These are phyloP conservation scores for Oreotrochilus melanogaster DNA, from an alignment of 2,113 vertebrate species.

Conservation along the genomic window DNA sequence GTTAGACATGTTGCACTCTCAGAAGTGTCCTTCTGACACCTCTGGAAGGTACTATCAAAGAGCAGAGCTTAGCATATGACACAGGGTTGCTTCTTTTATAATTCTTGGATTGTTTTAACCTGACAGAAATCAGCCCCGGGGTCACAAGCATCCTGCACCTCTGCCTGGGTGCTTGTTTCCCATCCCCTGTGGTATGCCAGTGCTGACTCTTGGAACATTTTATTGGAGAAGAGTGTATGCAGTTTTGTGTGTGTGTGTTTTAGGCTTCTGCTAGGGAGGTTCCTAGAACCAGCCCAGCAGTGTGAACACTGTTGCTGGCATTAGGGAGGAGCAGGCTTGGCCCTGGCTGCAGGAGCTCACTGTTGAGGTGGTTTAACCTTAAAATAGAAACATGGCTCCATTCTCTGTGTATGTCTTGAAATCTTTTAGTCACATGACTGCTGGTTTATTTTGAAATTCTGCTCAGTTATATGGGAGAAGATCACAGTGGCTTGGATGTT, in stretches of 20 bases:
- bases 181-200: neutral
- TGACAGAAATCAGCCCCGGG: neutral
- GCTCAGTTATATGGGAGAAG: neutral
- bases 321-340: neutral
- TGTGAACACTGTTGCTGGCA: neutral
- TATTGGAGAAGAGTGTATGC: neutral
- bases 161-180: neutral
- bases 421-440: neutral
- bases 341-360: neutral
- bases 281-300: neutral
- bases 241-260: neutral
- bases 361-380: neutral
- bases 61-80: neutral
- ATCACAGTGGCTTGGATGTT: neutral
- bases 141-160: neutral
- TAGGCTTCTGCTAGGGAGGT: neutral
- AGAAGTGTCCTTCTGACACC: neutral
- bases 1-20: neutral
- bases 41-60: neutral
- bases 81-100: neutral
- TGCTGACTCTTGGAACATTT: neutral
- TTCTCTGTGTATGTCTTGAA: neutral
- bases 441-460: neutral
- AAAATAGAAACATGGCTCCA: accelerated
- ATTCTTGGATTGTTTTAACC: neutral